Conservation (phyloP, 1,140 invertebrate species). For the Gryllus bimaculatus region DNA sequence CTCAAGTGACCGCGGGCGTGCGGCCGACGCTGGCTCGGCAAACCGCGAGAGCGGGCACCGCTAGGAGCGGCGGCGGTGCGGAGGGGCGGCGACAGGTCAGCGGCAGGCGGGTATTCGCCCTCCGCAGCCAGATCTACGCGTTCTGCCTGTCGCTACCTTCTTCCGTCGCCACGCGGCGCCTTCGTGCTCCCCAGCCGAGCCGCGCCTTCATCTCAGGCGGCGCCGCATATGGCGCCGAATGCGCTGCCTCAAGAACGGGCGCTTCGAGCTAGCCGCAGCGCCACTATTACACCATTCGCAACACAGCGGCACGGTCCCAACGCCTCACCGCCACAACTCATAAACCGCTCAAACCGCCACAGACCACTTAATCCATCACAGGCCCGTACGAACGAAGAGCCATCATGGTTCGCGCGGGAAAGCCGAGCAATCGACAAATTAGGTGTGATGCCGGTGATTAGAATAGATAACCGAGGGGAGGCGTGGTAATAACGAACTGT, state of each 20-base stretch:
- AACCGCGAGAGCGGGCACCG: neutral
- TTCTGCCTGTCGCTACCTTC: neutral
- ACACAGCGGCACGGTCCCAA: no score
- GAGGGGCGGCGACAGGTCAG: neutral
- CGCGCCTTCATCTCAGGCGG: no score
- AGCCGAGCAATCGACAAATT: neutral
- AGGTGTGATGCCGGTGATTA: neutral
- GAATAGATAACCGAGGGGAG: neutral
- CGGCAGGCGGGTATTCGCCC: neutral
- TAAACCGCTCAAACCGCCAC: no score
- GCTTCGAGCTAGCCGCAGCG: no score
- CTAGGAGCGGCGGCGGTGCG: no score
- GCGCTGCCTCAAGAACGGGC: no score
- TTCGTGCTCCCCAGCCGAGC: neutral
- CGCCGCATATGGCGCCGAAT: no score
- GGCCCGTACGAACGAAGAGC: no score
- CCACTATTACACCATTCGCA: no score
- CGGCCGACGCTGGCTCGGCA: neutral
- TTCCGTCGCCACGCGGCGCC: neutral
- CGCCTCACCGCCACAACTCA: no score
- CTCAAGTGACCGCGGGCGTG: neutral
- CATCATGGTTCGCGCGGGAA: neutral
- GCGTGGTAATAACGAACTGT: conserved; percentile 3
- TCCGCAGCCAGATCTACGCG: neutral
- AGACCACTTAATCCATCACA: no score